These are phyloP conservation scores for Anorthoa munda DNA, from an alignment of 2,888 invertebrate species.

Conservation along the genomic window DNA sequence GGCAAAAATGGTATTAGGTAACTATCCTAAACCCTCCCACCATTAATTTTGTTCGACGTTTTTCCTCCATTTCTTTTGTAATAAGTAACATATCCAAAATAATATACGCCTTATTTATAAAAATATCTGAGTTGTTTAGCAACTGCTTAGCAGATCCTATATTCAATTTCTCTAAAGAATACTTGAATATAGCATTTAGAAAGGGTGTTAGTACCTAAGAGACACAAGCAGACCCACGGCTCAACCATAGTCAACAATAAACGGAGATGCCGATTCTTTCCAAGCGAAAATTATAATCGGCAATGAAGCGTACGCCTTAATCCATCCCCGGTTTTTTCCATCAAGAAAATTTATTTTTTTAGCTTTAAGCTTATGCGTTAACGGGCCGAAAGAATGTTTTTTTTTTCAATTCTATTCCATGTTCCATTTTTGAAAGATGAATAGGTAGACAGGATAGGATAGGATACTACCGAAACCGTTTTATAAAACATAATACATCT, in stretches of 20 bases:
- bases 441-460: neutral
- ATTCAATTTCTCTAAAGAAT: too few species aligned
- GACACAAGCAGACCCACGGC: constrained; percentile 24
- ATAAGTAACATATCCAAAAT: neutral
- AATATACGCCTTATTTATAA: neutral
- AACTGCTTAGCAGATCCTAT: too few species aligned
- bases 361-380: constrained; percentile 48
- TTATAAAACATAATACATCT: neutral
- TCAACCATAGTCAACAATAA: constrained; percentile 29
- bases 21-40: too few species aligned
- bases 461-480: neutral
- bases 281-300: constrained; percentile 85
- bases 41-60: neutral
- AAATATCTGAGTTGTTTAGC: too few species aligned
- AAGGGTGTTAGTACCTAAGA: neutral
- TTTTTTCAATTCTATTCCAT: constrained; percentile 28
- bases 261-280: constrained; percentile 72
- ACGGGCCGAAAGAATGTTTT: constrained; percentile 34
- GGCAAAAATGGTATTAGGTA: too few species aligned
- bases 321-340: constrained; percentile 78
- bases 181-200: too few species aligned
- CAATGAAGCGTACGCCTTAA: constrained; percentile 87
- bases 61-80: neutral
- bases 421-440: constrained; percentile 31
- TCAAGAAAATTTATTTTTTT: constrained; percentile 69